Evolutionary conservation across 2,888 invertebrate genomes (phyloP), one percentile per base, ranked within the genome.

Genomic region (Megaustenia siamemsis): DNA sequence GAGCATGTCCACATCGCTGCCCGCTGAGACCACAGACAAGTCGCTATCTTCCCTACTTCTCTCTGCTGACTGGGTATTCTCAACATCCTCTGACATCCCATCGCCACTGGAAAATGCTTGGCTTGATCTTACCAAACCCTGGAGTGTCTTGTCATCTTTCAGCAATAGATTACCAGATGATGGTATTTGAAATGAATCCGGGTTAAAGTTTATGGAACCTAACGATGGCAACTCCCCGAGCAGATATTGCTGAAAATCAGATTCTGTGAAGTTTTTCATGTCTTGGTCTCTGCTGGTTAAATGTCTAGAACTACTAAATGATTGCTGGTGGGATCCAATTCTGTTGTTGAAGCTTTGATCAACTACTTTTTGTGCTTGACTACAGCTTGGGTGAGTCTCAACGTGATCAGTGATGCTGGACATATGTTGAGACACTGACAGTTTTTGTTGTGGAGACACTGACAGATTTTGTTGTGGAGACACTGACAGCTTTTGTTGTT

Each of bases 21-120:
- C 45, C 0, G 45, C 1, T 28, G 78, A 78, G 40, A 66, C 15
- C 43, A 28, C 78, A 18, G 78, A 78, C 63, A 78, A 38, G 66
- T 78, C 78, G 35, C 78, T 78, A 32, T 66, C 77, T 3, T 77
- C 60, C 38, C 63, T 40, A 49, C 49, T 73, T 73, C 73, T 35
- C 18, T 73, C 73, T n/a, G 32, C 49, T 18, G 49, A 8, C 32
- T 32, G 73, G 18, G 35, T 49, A 15, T 32, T 32, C 32, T 35
- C 21, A 32, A 6, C 18, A 1, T 32, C 21, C 10, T 73, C 49
- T 49, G 18, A 32, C 49, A 21, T 6, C 24, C 49, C 32, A 32
- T 45, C 49, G 15, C 32, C 18, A 32, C 21, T 15, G 21, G 5
- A 18, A 32, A 73, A 32, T 6, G 21, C 21, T 24, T 40, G 78